Base-by-base conservation (phyloP, 2,797 vertebrate genomes). In the Sebastes iracundus region DNA sequence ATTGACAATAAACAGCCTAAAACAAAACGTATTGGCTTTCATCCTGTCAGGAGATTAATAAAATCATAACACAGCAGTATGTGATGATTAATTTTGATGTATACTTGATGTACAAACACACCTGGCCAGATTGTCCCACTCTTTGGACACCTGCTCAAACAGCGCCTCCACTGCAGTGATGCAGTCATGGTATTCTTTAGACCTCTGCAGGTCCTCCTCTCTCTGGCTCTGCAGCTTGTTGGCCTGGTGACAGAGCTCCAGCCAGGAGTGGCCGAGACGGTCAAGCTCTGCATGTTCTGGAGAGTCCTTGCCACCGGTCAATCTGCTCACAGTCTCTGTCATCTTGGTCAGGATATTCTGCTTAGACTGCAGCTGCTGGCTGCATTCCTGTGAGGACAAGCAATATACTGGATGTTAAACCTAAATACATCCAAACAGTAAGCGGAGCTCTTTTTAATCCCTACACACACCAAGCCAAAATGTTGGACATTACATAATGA, bases 51-150 rank as follows among this genome's bases (percentile, higher is more conserved):
- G 14, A 55, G 10, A 78, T 14, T 25, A 28, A 23, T 23, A 32
- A 13, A 59, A 56, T n/a, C 11, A 56, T 22, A 42, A 9, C 10
- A 27, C 16, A 55, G 23, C 38, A 58, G 23, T 70, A 11, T 63
- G 32, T 72, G 25, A 30, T 63, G 11, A 35, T 8, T 28, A 0
- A 64, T 62, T 30, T n/a, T n/a, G 9, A 72, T 53, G 11, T 35
- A 32, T 25, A 8, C 1, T 59, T 65, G 18, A 72, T 72, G 27
- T 32, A 35, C 8, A 81, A 58, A 85, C 88, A 35, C 72, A 99
- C 99, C 98, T 98, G 91, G 97, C 97, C 81, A 99, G 91, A 86
- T 96, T 97, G 93, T 99, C 98, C 98, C 98, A 99, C 88, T 99
- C 97, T 68, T 97, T 97, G 69, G 97, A 98, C 89, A 98, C 97